Conservation (phyloP, 2,113 vertebrate genomes). For the Colistium nudipinnis region DNA sequence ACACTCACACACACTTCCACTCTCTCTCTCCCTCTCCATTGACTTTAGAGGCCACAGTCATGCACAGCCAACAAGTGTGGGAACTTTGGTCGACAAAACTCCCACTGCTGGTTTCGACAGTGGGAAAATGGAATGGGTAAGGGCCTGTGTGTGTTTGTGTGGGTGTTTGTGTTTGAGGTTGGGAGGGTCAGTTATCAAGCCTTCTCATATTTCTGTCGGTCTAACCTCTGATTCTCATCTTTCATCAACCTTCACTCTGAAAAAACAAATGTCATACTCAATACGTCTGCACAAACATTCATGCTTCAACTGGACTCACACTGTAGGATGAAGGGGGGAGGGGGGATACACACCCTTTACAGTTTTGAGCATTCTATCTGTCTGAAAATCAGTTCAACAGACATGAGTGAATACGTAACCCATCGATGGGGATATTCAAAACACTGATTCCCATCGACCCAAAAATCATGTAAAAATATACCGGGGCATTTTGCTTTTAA, state of each 20-base stretch:
- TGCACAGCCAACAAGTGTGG: slow-evolving; percentile 73
- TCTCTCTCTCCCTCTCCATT: slow-evolving; percentile 42
- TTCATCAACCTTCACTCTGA: slow-evolving; percentile 1
- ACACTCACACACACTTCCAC: slow-evolving; percentile 35
- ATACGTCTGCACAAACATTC: neutral
- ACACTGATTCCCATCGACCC: too few relatives aligned
- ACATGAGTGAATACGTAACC: too few relatives aligned
- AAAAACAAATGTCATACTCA: slow-evolving; percentile 1
- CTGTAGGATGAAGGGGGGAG: too few relatives aligned
- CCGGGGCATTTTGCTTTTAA: too few relatives aligned
- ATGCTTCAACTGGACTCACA: neutral
- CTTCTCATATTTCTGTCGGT: slow-evolving; percentile 21
- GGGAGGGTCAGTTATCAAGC: neutral
- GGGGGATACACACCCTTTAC: too few relatives aligned
- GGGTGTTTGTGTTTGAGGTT: neutral
- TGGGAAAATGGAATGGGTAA: slow-evolving; percentile 45
- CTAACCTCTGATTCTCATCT: slow-evolving; percentile 18
- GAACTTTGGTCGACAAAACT: slow-evolving; percentile 71
- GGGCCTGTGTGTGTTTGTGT: slow-evolving; percentile 3
- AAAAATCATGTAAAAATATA: too few relatives aligned
- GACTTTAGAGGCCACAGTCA: slow-evolving; percentile 61
- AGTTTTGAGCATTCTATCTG: too few relatives aligned
- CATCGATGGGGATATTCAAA: too few relatives aligned
- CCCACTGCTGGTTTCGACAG: slow-evolving; percentile 55
- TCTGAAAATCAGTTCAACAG: too few relatives aligned